These are phyloP conservation scores for Aspidapion aeneum DNA, from an alignment of 2,888 invertebrate genomes.

Conservation along the genomic window DNA sequence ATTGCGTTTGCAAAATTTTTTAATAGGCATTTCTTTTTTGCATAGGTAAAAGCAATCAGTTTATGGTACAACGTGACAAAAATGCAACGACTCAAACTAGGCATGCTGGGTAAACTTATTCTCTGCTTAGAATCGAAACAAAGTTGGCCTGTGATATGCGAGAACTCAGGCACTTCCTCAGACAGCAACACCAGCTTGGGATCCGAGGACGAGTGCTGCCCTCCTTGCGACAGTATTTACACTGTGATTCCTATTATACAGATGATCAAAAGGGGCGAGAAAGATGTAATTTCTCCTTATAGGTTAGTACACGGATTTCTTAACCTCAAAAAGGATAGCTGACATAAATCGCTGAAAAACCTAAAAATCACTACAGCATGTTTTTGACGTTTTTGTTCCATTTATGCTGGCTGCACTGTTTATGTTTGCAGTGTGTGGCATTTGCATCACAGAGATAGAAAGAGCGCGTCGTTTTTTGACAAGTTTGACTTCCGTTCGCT, in stretches of 20 bases:
- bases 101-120: constrained; percentile 67
- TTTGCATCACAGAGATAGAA: too few species aligned
- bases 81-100: constrained; percentile 77
- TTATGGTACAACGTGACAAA: constrained; percentile 89
- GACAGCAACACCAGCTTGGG: constrained; percentile 49
- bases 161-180: constrained; percentile 46
- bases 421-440: too few species aligned
- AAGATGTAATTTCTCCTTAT: constrained; percentile 39
- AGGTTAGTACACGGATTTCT: too few species aligned
- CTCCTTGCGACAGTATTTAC: constrained; percentile 40
- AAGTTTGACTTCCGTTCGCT: too few species aligned
- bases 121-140: constrained; percentile 44
- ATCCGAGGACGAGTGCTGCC: constrained; percentile 33
- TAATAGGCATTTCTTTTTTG: too few species aligned
- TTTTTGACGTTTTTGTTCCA: too few species aligned
- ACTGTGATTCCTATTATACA: constrained; percentile 54
- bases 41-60: constrained; percentile 70
- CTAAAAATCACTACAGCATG: too few species aligned
- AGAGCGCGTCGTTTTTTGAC: too few species aligned
- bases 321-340: too few species aligned
- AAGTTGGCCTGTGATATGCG: constrained; percentile 36
- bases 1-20: too few species aligned
- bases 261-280: constrained; percentile 29
- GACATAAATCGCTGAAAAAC: too few species aligned
- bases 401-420: too few species aligned